These are phyloP conservation scores for Drosophila incognita DNA, from an alignment of 2,888 invertebrate species.

Conservation along the genomic window DNA sequence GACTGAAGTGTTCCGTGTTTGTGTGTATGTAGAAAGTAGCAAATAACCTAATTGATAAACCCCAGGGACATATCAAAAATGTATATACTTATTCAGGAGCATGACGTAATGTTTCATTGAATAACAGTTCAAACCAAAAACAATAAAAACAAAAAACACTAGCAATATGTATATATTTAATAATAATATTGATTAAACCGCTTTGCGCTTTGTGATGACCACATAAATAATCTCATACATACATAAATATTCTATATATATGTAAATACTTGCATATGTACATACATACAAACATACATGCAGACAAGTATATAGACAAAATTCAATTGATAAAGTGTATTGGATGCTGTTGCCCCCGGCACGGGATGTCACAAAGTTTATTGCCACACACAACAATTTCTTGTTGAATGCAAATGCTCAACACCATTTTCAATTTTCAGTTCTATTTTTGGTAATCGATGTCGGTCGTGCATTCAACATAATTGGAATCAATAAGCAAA, in stretches of 20 bases:
- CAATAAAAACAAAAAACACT: slow-evolving; percentile 13
- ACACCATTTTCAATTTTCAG: slow-evolving; percentile 58
- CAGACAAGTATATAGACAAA: slow-evolving; percentile 49
- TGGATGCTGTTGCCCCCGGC: slow-evolving; percentile 66
- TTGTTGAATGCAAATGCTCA: slow-evolving; percentile 39
- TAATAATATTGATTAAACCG: slow-evolving; percentile 50
- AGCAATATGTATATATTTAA: slow-evolving; percentile 23
- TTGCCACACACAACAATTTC: slow-evolving; percentile 53
- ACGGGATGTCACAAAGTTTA: slow-evolving; percentile 45
- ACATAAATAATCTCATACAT: slow-evolving; percentile 44
- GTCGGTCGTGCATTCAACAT: slow-evolving; percentile 82
- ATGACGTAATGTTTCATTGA: slow-evolving; percentile 78
- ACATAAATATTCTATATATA: slow-evolving; percentile 15
- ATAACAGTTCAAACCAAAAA: slow-evolving; percentile 35
- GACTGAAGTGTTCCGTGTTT: slow-evolving; percentile 83
- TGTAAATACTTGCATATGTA: slow-evolving; percentile 14
- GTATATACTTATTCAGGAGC: slow-evolving; percentile 62
- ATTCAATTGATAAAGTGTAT: slow-evolving; percentile 71
- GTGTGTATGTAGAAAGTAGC: slow-evolving; percentile 81
- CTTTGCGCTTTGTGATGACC: slow-evolving; percentile 44
- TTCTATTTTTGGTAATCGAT: slow-evolving; percentile 79
- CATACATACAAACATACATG: slow-evolving; percentile 6
- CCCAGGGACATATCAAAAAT: slow-evolving; percentile 60
- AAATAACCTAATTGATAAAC: slow-evolving; percentile 69
- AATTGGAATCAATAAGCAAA: slow-evolving; percentile 84